A percentile compares a stretch with the other conserved stretches of the same genome.
Evolutionary conservation across 2,888 invertebrate species (phyloP).

Genomic region (Drosophila testacea): DNA sequence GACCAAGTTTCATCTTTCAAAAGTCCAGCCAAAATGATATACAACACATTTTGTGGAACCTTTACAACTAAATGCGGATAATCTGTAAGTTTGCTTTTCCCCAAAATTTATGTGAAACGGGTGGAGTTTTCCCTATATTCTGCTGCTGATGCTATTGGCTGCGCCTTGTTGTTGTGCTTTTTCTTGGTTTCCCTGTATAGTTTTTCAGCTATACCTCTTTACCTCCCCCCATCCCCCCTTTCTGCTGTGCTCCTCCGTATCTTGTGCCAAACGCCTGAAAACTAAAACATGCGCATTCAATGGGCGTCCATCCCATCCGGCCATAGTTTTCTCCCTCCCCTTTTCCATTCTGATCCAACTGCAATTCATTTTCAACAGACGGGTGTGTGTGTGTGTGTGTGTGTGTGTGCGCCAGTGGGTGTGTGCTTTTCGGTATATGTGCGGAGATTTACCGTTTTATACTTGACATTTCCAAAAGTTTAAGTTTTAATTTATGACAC

Average conservation of each 20-base stretch:
- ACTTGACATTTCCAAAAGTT: slow-evolving; percentile 85
- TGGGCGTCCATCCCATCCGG: slow-evolving; percentile 64
- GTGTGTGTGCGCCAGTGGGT: slow-evolving; percentile 50
- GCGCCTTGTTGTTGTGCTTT: slow-evolving; percentile 71
- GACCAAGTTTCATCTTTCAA: slow-evolving; percentile 73
- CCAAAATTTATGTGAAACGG: slow-evolving; percentile 78
- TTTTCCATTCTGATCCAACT: slow-evolving; percentile 39
- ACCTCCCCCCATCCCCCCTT: slow-evolving; percentile 3
- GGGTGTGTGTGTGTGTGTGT: slow-evolving; percentile 53
- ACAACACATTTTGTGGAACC: slow-evolving; percentile 80
- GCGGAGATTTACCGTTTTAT: slow-evolving; percentile 85
- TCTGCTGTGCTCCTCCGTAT: slow-evolving; percentile 20
- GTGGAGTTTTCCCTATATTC: slow-evolving; percentile 70
- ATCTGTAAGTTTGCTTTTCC: slow-evolving; percentile 82
- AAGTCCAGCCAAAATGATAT: slow-evolving; percentile 76
- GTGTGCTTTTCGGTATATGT: slow-evolving; percentile 66
- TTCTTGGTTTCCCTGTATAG: slow-evolving; percentile 71
- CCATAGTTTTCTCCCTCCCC: slow-evolving; percentile 21
- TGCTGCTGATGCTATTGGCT: slow-evolving; percentile 14
- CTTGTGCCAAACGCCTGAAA: slow-evolving; percentile 63
- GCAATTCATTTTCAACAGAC: slow-evolving; percentile 76
- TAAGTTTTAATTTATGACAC: slow-evolving; percentile 86
- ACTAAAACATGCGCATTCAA: slow-evolving; percentile 79
- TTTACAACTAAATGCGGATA: slow-evolving; percentile 84
- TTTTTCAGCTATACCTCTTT: slow-evolving; percentile 57